Percentiles rank a stretch among this genome's conserved stretches.
Conservation (phyloP, 2,797 vertebrate genomes). For the Rhabdophis nuchalis region DNA sequence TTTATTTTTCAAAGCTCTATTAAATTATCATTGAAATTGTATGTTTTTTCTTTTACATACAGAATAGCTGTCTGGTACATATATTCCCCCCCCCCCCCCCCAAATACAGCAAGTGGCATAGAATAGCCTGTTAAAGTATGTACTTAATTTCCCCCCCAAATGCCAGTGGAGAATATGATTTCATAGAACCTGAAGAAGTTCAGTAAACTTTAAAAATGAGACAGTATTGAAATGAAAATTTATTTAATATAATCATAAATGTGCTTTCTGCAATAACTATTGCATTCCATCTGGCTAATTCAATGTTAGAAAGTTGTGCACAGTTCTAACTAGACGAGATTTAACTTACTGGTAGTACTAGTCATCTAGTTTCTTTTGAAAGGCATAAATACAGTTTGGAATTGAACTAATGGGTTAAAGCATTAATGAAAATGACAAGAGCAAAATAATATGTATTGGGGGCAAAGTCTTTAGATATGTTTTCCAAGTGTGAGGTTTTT, state of each 20-base stretch:
- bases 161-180: neutral
- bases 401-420: neutral
- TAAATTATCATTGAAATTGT: neutral
- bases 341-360: neutral
- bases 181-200: neutral
- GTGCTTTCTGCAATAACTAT: neutral
- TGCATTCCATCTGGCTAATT: neutral
- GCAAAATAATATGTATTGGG: neutral
- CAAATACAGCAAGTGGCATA: neutral
- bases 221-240: neutral
- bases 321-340: neutral
- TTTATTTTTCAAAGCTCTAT: neutral
- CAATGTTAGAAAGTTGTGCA: fast-evolving
- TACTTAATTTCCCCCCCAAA: neutral
- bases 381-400: neutral
- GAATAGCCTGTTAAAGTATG: neutral
- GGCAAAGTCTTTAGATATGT: neutral
- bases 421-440: neutral
- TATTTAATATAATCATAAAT: neutral
- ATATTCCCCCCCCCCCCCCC: neutral
- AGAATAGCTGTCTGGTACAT: neutral
- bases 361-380: neutral
- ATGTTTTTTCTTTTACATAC: neutral
- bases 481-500: neutral
- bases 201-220: neutral